Evolutionary conservation across 2,113 vertebrate genomes (phyloP).

Genomic region (Chinchilla lanigera): DNA sequence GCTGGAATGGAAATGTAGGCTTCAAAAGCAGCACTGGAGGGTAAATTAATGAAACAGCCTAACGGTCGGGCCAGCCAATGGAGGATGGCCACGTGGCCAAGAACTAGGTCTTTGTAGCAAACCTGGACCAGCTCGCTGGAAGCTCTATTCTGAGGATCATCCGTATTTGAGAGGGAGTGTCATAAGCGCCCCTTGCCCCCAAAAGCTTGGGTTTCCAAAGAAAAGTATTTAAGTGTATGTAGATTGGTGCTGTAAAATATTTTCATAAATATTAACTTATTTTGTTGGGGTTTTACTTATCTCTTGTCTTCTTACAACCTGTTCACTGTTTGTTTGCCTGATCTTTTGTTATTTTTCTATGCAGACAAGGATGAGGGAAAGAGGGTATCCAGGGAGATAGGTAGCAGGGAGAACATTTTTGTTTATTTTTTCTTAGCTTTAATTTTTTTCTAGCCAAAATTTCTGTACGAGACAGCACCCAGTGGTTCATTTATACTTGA

Average conservation of each 20-base stretch:
- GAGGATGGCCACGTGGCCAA: fast-evolving
- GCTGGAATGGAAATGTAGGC: neutral
- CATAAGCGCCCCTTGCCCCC: neutral
- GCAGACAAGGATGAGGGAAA: neutral
- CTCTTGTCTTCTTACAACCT: slow-evolving; percentile 64
- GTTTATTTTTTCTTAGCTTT: neutral
- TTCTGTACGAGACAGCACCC: neutral
- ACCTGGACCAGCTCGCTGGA: neutral
- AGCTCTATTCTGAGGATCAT: neutral
- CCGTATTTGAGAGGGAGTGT: neutral
- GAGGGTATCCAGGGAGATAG: neutral
- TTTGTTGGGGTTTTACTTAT: slow-evolving; percentile 68
- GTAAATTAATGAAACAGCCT: neutral
- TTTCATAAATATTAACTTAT: slow-evolving; percentile 84
- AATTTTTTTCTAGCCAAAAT: slow-evolving; percentile 42
- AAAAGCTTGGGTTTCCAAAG: slow-evolving; percentile 79
- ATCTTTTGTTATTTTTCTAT: slow-evolving; percentile 13
- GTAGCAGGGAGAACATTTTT: neutral
- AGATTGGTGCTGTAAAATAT: slow-evolving; percentile 81
- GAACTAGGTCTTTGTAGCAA: neutral
- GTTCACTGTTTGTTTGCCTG: neutral
- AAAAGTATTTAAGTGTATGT: slow-evolving; percentile 75
- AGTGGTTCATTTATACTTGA: neutral
- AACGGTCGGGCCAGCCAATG: neutral
- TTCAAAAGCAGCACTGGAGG: neutral